Percentiles rank a stretch among this genome's conserved stretches.
These are phyloP conservation scores for Sthenelais limicola DNA, from an alignment of 2,888 invertebrate species.

Conservation along the genomic window DNA sequence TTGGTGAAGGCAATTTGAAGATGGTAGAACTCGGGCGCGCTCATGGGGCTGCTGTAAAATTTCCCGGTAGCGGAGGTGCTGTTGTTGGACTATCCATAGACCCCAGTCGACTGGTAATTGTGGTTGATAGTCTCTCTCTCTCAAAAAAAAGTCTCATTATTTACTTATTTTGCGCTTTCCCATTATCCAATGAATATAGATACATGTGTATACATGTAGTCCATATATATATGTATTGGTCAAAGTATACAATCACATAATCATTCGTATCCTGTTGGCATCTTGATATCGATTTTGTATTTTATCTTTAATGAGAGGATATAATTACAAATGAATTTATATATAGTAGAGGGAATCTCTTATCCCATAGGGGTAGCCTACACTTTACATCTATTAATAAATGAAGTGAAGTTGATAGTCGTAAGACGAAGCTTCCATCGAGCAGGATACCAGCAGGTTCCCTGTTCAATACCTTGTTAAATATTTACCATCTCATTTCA, in stretches of 20 bases:
- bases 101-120: conserved; percentile 43
- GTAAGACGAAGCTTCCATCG: too few species aligned
- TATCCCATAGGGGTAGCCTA: too few species aligned
- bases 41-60: conserved; percentile 49
- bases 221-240: too few species aligned
- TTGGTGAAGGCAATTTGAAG: conserved; percentile 45
- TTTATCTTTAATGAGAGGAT: too few species aligned
- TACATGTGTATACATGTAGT: background rate
- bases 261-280: too few species aligned
- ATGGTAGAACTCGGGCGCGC: conserved; percentile 49
- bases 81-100: conserved; percentile 50
- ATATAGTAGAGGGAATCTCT: too few species aligned
- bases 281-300: too few species aligned
- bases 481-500: conserved; percentile 20
- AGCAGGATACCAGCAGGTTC: background rate
- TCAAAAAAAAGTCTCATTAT: too few species aligned
- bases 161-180: too few species aligned
- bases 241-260: background rate
- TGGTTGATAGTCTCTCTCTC: background rate
- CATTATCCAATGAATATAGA: background rate
- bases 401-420: too few species aligned
- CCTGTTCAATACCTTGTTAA: background rate
- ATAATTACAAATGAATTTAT: too few species aligned
- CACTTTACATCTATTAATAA: too few species aligned
- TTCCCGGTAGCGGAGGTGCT: conserved; percentile 52